Conservation (phyloP, 35 echinoderm and acorn worm genomes). For the Nesometra sesokonis region DNA sequence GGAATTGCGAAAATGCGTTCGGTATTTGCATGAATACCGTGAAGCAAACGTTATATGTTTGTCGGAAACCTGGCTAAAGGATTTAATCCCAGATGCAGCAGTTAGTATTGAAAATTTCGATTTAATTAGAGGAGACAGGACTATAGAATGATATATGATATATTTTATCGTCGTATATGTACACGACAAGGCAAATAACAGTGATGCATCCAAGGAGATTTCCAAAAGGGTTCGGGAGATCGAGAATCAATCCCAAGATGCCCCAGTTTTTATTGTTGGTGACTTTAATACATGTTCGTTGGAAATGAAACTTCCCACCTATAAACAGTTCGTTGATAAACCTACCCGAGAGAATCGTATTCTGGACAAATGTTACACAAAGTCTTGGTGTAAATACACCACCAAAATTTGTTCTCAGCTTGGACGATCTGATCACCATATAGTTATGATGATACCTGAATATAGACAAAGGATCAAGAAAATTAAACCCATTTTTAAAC, state of each 20-base stretch:
- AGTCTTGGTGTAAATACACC: background rate
- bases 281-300: background rate
- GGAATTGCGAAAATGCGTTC: background rate
- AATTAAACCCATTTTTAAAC: no score
- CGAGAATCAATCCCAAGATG: background rate
- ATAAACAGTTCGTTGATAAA: background rate
- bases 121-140: background rate
- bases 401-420: background rate
- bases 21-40: background rate
- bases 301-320: background rate
- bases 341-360: background rate
- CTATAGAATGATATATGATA: background rate
- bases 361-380: background rate
- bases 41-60: background rate
- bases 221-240: background rate
- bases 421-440: background rate
- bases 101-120: background rate
- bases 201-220: background rate
- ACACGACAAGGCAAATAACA: background rate
- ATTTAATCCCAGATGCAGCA: conserved; percentile 1
- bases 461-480: no score
- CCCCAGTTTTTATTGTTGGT: background rate
- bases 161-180: background rate
- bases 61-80: conserved; percentile 24
- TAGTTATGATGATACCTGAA: background rate